phyloP scores from a whole-genome alignment of 23 tunicate genomes.

The Ciona savignyi region DNA sequence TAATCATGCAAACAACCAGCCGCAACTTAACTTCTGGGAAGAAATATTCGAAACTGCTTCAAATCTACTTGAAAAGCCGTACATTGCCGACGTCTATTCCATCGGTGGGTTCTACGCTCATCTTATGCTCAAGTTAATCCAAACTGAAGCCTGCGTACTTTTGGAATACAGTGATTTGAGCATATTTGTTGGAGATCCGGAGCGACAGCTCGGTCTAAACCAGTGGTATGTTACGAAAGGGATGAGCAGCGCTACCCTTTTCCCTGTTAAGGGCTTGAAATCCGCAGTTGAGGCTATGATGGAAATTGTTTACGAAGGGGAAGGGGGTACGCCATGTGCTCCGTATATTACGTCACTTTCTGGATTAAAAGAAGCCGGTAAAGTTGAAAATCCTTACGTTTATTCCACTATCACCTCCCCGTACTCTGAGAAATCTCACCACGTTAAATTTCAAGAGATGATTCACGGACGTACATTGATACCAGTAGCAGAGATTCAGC shows the following conservation, averaged over 20 bases:
- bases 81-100: conserved; percentile 19
- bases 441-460: not conserved
- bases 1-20: no score
- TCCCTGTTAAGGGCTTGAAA: conserved; percentile 23
- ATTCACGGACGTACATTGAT: not conserved
- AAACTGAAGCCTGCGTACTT: conserved; percentile 36
- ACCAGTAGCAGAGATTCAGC: not conserved
- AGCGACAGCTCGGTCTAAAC: conserved; percentile 17
- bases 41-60: not conserved
- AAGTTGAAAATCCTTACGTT: not conserved
- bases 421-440: not conserved
- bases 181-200: conserved; percentile 28
- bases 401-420: not conserved
- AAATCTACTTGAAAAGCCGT: conserved; percentile 10
- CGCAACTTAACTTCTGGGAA: not conserved
- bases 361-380: not conserved
- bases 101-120: conserved; percentile 51
- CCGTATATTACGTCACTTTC: not conserved
- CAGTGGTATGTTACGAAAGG: conserved; percentile 50
- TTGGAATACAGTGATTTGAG: not conserved
- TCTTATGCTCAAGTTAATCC: conserved; percentile 25
- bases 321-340: conserved; percentile 45
- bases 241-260: conserved; percentile 6
- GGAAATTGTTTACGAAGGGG: conserved; percentile 67
- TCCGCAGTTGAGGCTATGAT: conserved; percentile 49